Evolutionary conservation across 2,888 invertebrate species (phyloP).

Genomic region (Rhynchonema sp.): DNA sequence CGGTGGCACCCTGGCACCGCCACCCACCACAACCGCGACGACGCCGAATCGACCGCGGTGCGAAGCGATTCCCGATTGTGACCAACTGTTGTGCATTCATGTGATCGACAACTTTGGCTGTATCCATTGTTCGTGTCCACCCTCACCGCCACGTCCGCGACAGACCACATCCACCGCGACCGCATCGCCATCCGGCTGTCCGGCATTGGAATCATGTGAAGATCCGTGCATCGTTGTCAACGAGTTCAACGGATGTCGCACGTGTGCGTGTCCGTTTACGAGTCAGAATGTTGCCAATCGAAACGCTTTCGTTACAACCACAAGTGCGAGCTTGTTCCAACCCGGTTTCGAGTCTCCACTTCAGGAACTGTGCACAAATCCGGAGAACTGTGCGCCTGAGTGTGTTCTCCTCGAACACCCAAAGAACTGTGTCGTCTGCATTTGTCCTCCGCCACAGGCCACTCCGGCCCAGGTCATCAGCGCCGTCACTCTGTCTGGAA

Average conservation of each 20-base stretch:
- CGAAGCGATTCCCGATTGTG: neutral
- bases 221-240: neutral
- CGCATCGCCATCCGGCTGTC: neutral
- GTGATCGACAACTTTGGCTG: neutral
- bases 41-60: neutral
- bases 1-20: no score
- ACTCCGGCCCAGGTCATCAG: no score
- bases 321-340: no score
- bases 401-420: neutral
- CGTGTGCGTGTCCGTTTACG: neutral
- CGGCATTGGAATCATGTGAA: neutral
- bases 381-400: conserved; percentile 12
- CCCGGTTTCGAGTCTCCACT: no score
- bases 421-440: neutral
- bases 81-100: neutral
- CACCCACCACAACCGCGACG: no score
- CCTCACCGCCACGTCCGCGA: neutral
- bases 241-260: neutral
- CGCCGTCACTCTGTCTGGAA: no score
- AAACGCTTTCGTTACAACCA: no score
- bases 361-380: no score
- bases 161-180: neutral
- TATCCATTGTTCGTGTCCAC: neutral
- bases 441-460: no score
- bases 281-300: no score